A percentile compares a stretch with the other conserved stretches of the same genome.
Conservation (phyloP, 2,113 vertebrate species). For the Phalacrocorax carbo region DNA sequence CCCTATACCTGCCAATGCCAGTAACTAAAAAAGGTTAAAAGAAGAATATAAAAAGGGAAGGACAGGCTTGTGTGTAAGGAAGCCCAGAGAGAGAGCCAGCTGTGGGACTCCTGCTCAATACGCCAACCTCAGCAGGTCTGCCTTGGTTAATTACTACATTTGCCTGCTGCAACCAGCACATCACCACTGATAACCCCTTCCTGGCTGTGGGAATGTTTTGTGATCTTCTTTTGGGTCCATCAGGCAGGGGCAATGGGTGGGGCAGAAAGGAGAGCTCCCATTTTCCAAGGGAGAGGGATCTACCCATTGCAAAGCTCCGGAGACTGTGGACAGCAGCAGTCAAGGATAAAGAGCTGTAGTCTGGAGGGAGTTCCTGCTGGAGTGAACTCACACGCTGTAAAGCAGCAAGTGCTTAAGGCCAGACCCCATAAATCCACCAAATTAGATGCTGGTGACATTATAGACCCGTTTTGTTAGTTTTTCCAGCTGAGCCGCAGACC, state of each 20-base stretch:
- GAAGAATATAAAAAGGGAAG: neutral
- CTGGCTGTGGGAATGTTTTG: neutral
- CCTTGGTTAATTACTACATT: too few species aligned
- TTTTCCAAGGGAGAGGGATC: neutral
- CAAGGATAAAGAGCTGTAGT: neutral
- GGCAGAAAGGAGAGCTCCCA: neutral
- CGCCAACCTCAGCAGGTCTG: neutral
- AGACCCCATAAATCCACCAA: slow-evolving; percentile 56
- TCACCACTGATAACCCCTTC: neutral
- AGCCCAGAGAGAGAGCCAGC: neutral
- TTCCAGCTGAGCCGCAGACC: slow-evolving; percentile 61
- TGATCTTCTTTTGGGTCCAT: neutral
- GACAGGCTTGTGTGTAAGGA: neutral
- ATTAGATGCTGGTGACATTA: slow-evolving; percentile 62
- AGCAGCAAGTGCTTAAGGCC: slow-evolving; percentile 42
- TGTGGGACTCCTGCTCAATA: fast-evolving
- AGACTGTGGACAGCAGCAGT: neutral
- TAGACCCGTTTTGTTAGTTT: slow-evolving; percentile 30
- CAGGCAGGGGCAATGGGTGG: neutral
- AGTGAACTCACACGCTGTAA: neutral
- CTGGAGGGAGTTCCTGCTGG: neutral
- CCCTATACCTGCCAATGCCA: neutral
- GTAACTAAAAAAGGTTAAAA: neutral
- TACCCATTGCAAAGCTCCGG: neutral
- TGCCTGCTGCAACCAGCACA: neutral